Conservation (phyloP, 2,888 invertebrate species). For the Tetrapedia diversipes region DNA sequence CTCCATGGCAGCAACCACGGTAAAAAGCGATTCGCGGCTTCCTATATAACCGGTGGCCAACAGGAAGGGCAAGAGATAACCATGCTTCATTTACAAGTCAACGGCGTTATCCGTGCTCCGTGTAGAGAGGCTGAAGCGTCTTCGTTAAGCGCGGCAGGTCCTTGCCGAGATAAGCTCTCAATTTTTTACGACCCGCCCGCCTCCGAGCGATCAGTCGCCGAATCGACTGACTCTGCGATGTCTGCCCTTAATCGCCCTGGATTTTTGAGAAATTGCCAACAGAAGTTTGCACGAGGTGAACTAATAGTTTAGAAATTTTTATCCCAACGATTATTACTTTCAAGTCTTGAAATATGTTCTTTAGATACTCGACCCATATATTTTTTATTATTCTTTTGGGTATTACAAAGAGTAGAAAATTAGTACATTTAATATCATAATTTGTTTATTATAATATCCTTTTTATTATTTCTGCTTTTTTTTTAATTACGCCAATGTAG, state of each 20-base stretch:
- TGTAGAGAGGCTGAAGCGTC: slow-evolving; percentile 36
- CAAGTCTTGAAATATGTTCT: neutral
- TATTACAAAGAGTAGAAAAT: no score
- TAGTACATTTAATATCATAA: no score
- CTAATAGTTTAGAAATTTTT: neutral
- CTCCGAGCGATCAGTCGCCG: slow-evolving; percentile 17
- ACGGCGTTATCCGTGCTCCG: slow-evolving; percentile 42
- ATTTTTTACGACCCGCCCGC: slow-evolving; percentile 28
- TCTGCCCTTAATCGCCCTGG: slow-evolving; percentile 8
- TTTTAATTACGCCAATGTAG: no score
- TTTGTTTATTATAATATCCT: no score
- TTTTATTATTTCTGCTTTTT: no score
- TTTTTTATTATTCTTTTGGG: no score
- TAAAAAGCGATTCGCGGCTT: neutral
- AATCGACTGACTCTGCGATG: neutral
- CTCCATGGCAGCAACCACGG: neutral
- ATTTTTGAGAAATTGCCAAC: slow-evolving; percentile 2
- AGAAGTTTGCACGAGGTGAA: no score
- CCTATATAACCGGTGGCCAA: slow-evolving; percentile 1
- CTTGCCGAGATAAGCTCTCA: slow-evolving; percentile 27
- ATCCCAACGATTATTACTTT: neutral
- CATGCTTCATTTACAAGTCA: slow-evolving; percentile 48
- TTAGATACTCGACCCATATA: neutral
- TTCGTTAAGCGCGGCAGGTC: slow-evolving; percentile 46
- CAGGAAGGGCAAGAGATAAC: slow-evolving; percentile 34